Evolutionary conservation across 2,797 vertebrate species (phyloP).

Genomic region (Discoglossus pictus): DNA sequence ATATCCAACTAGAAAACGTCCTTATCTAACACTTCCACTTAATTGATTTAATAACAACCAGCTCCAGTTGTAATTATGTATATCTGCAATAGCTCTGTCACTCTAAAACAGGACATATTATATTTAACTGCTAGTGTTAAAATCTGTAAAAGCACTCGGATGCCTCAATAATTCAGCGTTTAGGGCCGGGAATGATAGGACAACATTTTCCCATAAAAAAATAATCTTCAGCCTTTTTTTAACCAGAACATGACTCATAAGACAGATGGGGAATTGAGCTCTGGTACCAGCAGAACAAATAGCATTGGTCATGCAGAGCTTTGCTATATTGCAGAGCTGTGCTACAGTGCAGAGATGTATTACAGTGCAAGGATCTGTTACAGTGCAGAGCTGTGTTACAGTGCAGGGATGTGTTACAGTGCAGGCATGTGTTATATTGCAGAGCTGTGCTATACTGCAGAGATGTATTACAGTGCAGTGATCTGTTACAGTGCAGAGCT

Average conservation of each 20-base stretch:
- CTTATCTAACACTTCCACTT: no score
- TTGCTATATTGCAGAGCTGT: not conserved
- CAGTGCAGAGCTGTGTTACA: not conserved
- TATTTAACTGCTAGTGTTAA: no score
- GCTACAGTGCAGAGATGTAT: not conserved
- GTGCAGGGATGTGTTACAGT: not conserved
- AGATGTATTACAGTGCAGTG: not conserved
- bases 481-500: not conserved
- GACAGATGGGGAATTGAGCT: conserved; percentile 1
- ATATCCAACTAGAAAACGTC: no score
- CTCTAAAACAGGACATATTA: no score
- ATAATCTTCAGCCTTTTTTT: no score
- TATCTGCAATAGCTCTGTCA: no score
- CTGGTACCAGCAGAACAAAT: not conserved
- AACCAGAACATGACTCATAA: not conserved
- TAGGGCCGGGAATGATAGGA: not conserved
- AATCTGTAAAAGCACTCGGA: no score
- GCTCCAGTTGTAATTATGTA: no score
- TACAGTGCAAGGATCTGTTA: not conserved
- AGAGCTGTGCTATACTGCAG: not conserved
- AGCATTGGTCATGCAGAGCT: no score
- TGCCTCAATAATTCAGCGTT: conserved; percentile 2
- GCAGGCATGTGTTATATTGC: no score
- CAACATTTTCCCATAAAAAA: not conserved
- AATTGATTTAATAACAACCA: no score